Evolutionary conservation across 1,140 invertebrate species (phyloP).

Genomic region (Cydia amplana): DNA sequence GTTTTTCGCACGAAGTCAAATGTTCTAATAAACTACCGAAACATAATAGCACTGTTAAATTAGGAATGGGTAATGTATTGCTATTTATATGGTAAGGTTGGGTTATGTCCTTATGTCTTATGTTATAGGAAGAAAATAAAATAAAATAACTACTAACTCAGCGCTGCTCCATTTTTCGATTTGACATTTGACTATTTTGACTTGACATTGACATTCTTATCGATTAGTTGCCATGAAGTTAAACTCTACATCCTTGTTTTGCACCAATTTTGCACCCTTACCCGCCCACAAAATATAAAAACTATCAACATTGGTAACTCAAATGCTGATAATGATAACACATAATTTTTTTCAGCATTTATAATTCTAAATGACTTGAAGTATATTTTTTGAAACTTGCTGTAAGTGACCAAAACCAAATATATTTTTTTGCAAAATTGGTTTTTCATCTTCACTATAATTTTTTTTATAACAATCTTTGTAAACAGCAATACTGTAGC

Average conservation of each 20-base stretch:
- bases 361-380: neutral
- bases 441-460: neutral
- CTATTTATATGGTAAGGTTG: neutral
- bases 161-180: neutral
- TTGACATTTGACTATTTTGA: conserved; percentile 9
- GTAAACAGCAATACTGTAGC: neutral
- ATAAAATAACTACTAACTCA: neutral
- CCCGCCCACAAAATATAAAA: neutral
- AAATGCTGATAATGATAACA: no score
- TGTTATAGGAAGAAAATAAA: neutral
- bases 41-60: neutral
- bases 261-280: no score
- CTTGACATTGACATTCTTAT: conserved; percentile 18
- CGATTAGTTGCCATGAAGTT: neutral
- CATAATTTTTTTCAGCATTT: neutral
- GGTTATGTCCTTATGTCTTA: neutral
- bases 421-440: neutral
- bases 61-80: neutral
- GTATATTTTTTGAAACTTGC: neutral
- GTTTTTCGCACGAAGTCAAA: neutral
- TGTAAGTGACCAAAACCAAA: neutral
- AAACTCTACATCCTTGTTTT: no score
- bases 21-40: neutral
- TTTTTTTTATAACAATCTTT: conserved; percentile 15
- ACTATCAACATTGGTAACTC: neutral